These are phyloP conservation scores for Oscheius sp. DNA, from an alignment of 2,888 invertebrate species.

Conservation along the genomic window DNA sequence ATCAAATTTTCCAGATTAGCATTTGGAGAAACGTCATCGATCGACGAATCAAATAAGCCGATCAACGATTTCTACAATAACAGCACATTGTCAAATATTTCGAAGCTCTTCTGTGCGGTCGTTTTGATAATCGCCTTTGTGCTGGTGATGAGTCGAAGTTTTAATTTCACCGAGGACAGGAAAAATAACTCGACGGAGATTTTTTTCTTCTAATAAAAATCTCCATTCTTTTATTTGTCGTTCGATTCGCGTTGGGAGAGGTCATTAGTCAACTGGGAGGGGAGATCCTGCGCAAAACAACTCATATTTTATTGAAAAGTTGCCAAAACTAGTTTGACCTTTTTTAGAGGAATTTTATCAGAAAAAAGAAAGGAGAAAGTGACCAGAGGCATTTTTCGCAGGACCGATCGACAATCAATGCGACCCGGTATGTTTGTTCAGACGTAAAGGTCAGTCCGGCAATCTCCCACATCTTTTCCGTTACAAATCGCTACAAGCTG, in stretches of 20 bases:
- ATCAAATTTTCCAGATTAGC: conserved; percentile 50
- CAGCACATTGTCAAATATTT: conserved; percentile 58
- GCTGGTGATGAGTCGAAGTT: conserved; percentile 54
- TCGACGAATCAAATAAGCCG: conserved; percentile 50
- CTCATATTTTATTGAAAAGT: too few species aligned
- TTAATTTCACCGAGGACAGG: conserved; percentile 18
- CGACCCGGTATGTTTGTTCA: conserved; percentile 6
- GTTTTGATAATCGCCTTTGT: conserved; percentile 52
- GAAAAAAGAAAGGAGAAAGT: too few species aligned
- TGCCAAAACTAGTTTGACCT: too few species aligned
- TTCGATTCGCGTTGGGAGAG: too few species aligned
- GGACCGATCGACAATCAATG: conserved; percentile 1
- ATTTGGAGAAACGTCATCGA: conserved; percentile 43
- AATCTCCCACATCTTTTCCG: too few species aligned
- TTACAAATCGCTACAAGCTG: too few species aligned
- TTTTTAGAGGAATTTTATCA: too few species aligned
- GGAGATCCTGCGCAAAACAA: too few species aligned
- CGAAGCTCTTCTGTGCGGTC: conserved; percentile 53
- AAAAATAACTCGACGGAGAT: not conserved
- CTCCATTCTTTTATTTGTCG: too few species aligned
- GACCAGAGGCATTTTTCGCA: too few species aligned
- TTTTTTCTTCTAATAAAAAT: conserved; percentile 8
- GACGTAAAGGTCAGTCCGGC: conserved; percentile 13
- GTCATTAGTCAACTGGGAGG: too few species aligned
- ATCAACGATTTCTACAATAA: conserved; percentile 64